Evolutionary conservation across 2,113 vertebrate species (phyloP).

Genomic region (Dipodomys merriami): DNA sequence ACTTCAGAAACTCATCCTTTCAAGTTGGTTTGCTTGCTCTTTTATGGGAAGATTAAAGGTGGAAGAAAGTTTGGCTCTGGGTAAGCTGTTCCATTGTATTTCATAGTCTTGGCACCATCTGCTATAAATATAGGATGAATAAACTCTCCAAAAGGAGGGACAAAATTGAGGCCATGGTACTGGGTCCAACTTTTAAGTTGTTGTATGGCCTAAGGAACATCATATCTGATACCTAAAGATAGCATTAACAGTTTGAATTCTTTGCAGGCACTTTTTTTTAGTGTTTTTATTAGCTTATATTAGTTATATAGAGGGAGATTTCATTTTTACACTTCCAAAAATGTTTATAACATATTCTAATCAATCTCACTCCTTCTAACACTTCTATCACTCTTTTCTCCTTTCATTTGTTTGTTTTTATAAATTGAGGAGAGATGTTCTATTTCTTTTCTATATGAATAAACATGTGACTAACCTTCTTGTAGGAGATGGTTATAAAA

Average conservation of each 20-base stretch:
- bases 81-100: constrained; percentile 10
- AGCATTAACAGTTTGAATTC: background rate
- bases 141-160: background rate
- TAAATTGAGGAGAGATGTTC: background rate
- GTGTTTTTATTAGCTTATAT: too few species aligned
- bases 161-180: background rate
- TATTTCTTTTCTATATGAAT: background rate
- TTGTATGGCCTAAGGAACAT: background rate
- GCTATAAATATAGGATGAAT: background rate
- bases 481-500: background rate
- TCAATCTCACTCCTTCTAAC: too few species aligned
- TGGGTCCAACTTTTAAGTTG: background rate
- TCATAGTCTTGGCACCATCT: background rate
- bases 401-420: background rate
- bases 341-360: too few species aligned
- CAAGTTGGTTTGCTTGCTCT: constrained; percentile 2
- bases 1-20: background rate
- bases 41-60: background rate
- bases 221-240: background rate
- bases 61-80: background rate
- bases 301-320: too few species aligned
- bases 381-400: too few species aligned
- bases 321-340: too few species aligned
- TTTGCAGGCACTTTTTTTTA: background rate
- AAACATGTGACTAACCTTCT: background rate